Conservation (phyloP, 2,113 vertebrate species). For the Rhynchomys soricoides region DNA sequence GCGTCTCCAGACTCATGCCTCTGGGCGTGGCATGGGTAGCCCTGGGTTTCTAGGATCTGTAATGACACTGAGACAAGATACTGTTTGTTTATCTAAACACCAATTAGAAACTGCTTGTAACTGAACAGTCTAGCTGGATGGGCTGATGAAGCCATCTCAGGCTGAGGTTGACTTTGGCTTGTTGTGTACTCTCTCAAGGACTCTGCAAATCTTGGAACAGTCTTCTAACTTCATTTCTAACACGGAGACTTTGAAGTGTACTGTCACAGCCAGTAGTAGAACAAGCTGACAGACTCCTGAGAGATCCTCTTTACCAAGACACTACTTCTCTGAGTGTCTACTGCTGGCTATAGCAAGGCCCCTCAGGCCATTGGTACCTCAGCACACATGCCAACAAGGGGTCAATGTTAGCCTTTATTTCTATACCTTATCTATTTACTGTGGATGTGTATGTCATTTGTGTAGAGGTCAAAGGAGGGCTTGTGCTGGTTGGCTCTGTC, state of each 20-base stretch:
- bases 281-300: background rate
- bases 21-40: background rate
- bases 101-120: background rate
- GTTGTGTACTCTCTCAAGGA: background rate
- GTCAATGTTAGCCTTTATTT: background rate
- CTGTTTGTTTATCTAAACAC: background rate
- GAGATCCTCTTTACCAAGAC: background rate
- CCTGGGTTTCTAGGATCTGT: background rate
- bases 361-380: background rate
- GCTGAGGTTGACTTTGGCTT: background rate
- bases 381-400: background rate
- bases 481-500: background rate
- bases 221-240: background rate
- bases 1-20: background rate
- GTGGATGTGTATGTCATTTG: background rate
- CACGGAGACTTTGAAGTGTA: background rate
- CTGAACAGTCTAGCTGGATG: background rate
- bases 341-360: background rate
- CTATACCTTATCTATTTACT: background rate
- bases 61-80: background rate
- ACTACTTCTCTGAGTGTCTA: background rate
- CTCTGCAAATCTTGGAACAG: background rate
- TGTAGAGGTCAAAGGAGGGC: background rate
- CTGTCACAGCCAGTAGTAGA: background rate
- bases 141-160: background rate